Base-by-base conservation (phyloP, 2,888 invertebrate species). In the Brenthis ino region DNA sequence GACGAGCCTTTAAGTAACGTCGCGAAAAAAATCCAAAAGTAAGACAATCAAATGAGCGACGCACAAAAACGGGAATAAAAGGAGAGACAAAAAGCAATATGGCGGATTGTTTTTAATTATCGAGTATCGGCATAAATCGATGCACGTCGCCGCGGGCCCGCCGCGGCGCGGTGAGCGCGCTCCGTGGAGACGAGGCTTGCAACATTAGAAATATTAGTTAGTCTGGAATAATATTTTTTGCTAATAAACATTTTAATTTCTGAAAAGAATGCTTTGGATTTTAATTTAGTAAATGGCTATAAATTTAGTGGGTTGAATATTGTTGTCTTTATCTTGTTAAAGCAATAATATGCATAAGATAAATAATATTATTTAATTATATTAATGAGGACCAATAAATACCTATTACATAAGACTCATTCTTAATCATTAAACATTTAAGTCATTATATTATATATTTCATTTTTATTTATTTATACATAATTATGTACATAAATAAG, bases 71-170 rank as follows among this genome's bases (percentile, higher is more conserved):
- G 85, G 88, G 87, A 83, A 87, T 87, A 91, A 91, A 90, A 88
- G 78, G 82, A 86, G 82, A 82, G 82, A 89, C 87, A 91, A 90
- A 90, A 93, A 91, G 83, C 86, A 88, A 88, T 85, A 91, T 91
- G 92, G 92, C 91, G 92, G 91, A 92, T 93, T 93, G 93, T 93
- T 93, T 93, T 93, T 93, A 93, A 93, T 93, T 93, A 93, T 91
- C 91, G 89, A 92, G 90, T 92, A 93, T 93, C 91, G 91, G 88
- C 91, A 93, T 93, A 93, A 93, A 93, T 93, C 93, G 91, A 91
- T 85, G 86, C 81, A 80, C 86, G 91, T 91, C 91, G 91, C 91
- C 89, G 89, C 85, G 85, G 87, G 92, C 88, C 84, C 84, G 84
- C 83, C 85, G 80, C 79, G 72, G 80, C 70, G 82, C 76, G 71